Conservation (phyloP, 2,888 invertebrate species). For the Ophion slaviceki region DNA sequence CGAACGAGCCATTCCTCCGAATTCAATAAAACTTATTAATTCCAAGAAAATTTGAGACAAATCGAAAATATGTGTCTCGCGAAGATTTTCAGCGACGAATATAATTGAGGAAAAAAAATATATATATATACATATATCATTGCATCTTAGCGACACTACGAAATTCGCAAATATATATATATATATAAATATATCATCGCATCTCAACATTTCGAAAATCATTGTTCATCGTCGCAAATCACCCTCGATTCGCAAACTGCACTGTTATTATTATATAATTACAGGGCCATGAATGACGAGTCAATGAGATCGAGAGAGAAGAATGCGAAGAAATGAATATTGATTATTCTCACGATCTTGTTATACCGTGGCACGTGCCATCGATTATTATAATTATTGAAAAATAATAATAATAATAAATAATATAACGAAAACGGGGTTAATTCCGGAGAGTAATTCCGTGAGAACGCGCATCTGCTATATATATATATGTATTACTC, state of each 20-base stretch:
- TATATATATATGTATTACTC: slow-evolving; percentile 7
- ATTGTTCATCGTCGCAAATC: slow-evolving; percentile 24
- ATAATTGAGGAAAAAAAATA: neutral
- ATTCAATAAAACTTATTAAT: slow-evolving; percentile 20
- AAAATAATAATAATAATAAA: slow-evolving; percentile 36
- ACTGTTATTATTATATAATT: slow-evolving; percentile 22
- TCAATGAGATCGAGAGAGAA: slow-evolving; percentile 24
- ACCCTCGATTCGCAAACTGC: slow-evolving; percentile 16
- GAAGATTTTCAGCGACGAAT: neutral
- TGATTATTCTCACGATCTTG: slow-evolving; percentile 57
- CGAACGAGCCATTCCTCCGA: slow-evolving; percentile 38
- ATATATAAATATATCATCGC: slow-evolving; percentile 22
- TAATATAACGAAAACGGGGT: slow-evolving; percentile 22
- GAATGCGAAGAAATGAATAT: slow-evolving; percentile 14
- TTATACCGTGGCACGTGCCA: slow-evolving; percentile 66
- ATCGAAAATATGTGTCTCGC: slow-evolving; percentile 22
- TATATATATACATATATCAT: neutral
- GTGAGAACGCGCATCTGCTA: slow-evolving; percentile 65
- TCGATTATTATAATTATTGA: slow-evolving; percentile 62
- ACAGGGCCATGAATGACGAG: slow-evolving; percentile 8
- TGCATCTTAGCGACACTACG: too few species aligned
- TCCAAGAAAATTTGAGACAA: neutral
- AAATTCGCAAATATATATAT: slow-evolving; percentile 3
- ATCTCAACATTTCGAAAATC: slow-evolving; percentile 33
- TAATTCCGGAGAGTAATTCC: slow-evolving; percentile 54